Base-by-base conservation (phyloP, 2,113 vertebrate genomes). In the Anthoscopus minutus region DNA sequence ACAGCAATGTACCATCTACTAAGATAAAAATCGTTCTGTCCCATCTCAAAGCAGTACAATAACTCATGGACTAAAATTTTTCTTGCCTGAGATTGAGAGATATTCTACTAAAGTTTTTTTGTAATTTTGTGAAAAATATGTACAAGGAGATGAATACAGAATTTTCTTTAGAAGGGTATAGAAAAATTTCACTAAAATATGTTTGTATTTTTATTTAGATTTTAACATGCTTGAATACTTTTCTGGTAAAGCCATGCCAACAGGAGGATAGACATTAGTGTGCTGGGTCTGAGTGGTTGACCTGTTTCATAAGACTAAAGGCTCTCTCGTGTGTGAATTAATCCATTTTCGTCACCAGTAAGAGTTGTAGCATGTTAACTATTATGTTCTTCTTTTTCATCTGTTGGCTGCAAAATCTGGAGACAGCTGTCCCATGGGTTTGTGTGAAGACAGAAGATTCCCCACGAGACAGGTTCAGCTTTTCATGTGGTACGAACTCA, bases 401-500 rank as follows among this genome's bases (percentile, higher is more conserved):
- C n/a, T 82, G 5, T 54, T 80, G 28, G 33, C 13, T 57, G 50
- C 6, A 73, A 69, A 84, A 44, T 56, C 13, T 24, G 22, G 23
- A 20, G 25, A n/a, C 3, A 4, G 19, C 11, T 45, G 4, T n/a
- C 9, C 13, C 1, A 0, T 42, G 30, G 15, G 5, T 70, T 61
- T 86, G 2, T 53, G 30, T 80, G 54, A 35, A 69, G 53, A 25
- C 2, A 38, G 40, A 50, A 44, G 12, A 42, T 21, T 11, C 4
- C 13, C 19, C 17, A 11, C 0, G 1, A 45, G 25, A 25, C 1
- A 42, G 31, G 1, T 0, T 65, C 38, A 44, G 15, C 15, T 77
- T 61, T 88, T 51, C 15, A 5, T 1, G 2, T 35, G 18, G 13
- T 45, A 15, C 11, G 47, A 31, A 28, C 40, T 22, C 0, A 0